A percentile compares a stretch with the other conserved stretches of the same genome.
Conservation (phyloP, 2,113 vertebrate species). For the Leucopsar rothschildi region DNA sequence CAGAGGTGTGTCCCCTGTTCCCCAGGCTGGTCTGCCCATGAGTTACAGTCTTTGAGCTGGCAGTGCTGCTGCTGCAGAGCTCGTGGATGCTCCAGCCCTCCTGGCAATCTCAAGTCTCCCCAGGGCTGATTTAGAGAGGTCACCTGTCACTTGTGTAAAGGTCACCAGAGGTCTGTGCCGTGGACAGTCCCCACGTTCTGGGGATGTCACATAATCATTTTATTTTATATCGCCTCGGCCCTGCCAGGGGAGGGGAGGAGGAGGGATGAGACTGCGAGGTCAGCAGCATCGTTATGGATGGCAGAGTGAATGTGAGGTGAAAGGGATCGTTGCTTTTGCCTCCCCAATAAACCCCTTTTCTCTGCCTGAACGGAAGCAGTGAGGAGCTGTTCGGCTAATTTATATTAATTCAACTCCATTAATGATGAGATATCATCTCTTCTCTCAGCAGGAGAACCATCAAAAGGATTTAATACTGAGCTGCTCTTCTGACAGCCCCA, state of each 20-base stretch:
- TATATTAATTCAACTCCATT: conserved; percentile 82
- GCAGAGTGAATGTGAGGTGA: conserved; percentile 55
- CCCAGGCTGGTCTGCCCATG: neutral
- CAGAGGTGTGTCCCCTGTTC: neutral
- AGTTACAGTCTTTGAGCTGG: neutral
- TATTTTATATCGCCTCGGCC: neutral
- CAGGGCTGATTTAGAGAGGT: conserved; percentile 35
- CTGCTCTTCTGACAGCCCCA: neutral
- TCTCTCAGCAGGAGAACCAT: conserved; percentile 55
- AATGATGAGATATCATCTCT: conserved; percentile 76
- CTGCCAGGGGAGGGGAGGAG: neutral
- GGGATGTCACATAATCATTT: conserved; percentile 14
- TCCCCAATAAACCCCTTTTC: conserved; percentile 64
- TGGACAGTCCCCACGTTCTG: neutral
- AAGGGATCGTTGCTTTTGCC: conserved; percentile 52
- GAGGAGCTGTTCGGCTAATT: conserved; percentile 66
- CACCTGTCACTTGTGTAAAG: conserved; percentile 31
- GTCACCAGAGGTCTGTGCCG: neutral
- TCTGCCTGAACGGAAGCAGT: conserved; percentile 63
- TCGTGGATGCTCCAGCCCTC: neutral
- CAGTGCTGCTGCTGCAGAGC: neutral
- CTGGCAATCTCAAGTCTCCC: neutral
- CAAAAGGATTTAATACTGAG: conserved; percentile 67
- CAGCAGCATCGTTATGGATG: conserved; percentile 73
- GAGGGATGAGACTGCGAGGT: conserved; percentile 48